Base-by-base conservation (phyloP, 2,113 vertebrate species). In the Casuarius casuarius region DNA sequence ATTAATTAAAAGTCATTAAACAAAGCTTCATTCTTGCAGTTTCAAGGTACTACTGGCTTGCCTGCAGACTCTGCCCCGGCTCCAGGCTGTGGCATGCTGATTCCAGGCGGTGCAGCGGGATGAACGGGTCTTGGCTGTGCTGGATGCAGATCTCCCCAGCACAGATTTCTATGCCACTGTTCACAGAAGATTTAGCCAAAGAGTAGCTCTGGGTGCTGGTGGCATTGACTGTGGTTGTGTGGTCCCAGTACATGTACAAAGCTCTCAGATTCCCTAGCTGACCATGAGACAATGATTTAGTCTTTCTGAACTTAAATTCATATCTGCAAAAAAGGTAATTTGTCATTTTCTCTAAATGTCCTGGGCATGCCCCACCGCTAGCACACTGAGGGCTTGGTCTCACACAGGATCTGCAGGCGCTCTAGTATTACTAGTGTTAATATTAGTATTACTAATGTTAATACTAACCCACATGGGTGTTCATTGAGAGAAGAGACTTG, bases 1-100 rank as follows among this genome's bases (percentile, higher is more conserved):
- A 98, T 97, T 97, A 98, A 98, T 98, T 97, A 97, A 97, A 97
- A 97, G 96, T 93, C 97, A 95, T 96, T 91, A 96, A 96, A 83
- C 84, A 94, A 96, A 94, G 78, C 95, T 91, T 95, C 44, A 6
- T 40, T 92, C 93, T 91, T 84, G 68, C 78, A 31, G 29, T 73
- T 94, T 74, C 82, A 78, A 94, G n/a, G 62, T 96, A 90, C 81
- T 84, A 67, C 87, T 92, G 86, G 68, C 52, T 72, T 79, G 92
- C 38, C 14, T 29, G 94, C 65, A 78, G 86, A 4, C 52, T 19
- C 82, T 87, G 78, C 84, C 20, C 9, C 48, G 58, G 12, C 28
- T 46, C 1, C 42, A 19, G 83, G 84, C 77, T 19, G 33, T 3
- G 84, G 51, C 52, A 10, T 1, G 5, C 19, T 2, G 38, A 14